Base-by-base conservation (phyloP, 1,140 invertebrate genomes). In the Homalodisca vitripennis region DNA sequence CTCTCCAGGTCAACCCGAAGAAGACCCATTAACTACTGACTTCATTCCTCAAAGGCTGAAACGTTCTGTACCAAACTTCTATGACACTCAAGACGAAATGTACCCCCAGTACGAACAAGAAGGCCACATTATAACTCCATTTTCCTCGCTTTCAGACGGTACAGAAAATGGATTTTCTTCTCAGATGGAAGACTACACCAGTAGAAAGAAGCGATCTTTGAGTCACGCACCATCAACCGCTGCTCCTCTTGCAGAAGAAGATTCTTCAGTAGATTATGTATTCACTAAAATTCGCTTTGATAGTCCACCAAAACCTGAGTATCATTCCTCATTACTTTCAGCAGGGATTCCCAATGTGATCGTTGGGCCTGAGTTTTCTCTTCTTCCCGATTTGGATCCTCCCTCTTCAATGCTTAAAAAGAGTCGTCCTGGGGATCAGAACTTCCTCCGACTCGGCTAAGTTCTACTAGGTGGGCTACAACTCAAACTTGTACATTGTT, bases 281-380 rank as follows among this genome's bases (percentile, higher is more conserved):
- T 30, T 24, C 26, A 22, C 48, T 20, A 51, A 51, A 51, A 14
- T 51, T 20, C 48, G 48, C 6, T 22, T 51, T n/a, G 34, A 26
- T 26, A 27, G 1, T 32, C 51, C 32, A 31, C 29, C 29, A 12
- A 46, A 29, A 20, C 48, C 67, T 14, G 27, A 32, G 65, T 64
- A 17, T 31, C 24, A 30, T 2, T 29, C 55, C n/a, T 66, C 68
- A 2, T 62, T 63, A 13, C 32, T 67, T 17, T 34, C 69, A 24
- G 64, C 69, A 10, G 69, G 60, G 2, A 24, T 68, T 3, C 71
- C 71, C 17, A 63, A 46, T 34, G 27, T 72, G 20, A 69, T 69
- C 67, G 47, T 67, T 3, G 71, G 67, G 3, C 71, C 71, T 0
- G 68, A 70, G 20, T 31, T 72, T 1, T 60, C 71, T n/a, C 60